These are phyloP conservation scores for human DNA, from an alignment of 2,113 vertebrate species.

Conservation along the genomic window DNA sequence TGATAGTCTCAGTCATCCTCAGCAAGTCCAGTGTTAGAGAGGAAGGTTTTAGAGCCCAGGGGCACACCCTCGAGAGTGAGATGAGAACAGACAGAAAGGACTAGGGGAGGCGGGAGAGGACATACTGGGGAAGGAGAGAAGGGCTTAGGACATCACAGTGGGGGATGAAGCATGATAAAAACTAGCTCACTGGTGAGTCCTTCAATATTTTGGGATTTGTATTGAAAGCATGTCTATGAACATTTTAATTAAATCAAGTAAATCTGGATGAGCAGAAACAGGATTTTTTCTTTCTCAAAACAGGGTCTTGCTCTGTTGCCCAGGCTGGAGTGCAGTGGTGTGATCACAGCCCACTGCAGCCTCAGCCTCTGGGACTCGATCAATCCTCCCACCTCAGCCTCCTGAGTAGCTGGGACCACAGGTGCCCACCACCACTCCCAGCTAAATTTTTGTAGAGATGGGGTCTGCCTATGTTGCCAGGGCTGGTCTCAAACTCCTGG, in stretches of 20 bases:
- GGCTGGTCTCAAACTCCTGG: no score
- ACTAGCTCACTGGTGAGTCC: neutral
- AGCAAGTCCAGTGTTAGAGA: neutral
- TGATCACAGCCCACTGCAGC: no score
- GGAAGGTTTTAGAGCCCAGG: neutral
- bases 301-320: no score
- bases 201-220: neutral
- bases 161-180: neutral
- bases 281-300: neutral
- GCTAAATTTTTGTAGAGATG: no score
- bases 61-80: accelerated
- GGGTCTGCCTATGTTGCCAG: no score
- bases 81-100: neutral
- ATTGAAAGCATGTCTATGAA: neutral
- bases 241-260: neutral
- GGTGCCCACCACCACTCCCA: no score
- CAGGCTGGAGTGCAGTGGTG: no score
- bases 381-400: no score
- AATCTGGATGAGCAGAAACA: neutral
- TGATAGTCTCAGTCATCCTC: accelerated
- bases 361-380: no score
- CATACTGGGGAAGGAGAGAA: neutral
- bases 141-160: neutral
- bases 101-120: neutral
- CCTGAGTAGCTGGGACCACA: no score